Base-by-base conservation (phyloP, 2,888 invertebrate genomes). In the Hypomecis punctinalis region DNA sequence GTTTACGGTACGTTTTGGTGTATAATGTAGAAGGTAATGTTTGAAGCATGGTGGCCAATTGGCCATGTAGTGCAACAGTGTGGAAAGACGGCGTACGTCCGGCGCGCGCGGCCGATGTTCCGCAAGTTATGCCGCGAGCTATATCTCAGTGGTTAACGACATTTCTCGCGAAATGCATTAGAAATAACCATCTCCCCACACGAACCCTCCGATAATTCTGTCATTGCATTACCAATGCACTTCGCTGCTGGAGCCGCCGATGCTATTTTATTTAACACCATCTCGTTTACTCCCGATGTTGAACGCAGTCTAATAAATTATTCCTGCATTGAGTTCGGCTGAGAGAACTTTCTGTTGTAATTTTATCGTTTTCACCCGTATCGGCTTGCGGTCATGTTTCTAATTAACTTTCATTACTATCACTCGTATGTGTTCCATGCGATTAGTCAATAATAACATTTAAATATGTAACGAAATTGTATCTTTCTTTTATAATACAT, bases 161-260 rank as follows among this genome's bases (percentile, higher is more conserved):
- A 77, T 71, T 88, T 89, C 88, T 86, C 85, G 91, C 91, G 77
- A 91, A 92, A 87, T 78, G 80, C 82, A 82, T 23, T 90, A 84
- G 84, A 88, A 91, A 93, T 93, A 92, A 79, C 85, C 83, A 69
- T 71, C 80, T 81, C 85, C 88, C 88, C 86, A 78, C 87, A 73
- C 80, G 78, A 76, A 76, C 76, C 76, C 76, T 74, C 70, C 77
- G 86, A 86, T 89, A 89, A 89, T 88, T 90, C 87, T 83, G 91
- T 91, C 90, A 81, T 79, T 84, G 65, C 85, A 81, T 75, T 81
- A 83, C 85, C 84, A 86, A 85, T 90, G 90, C 88, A 88, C 84
- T 83, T 82, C 89, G 81, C 88, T 82, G 90, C 85, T 88, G 90
- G 89, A 87, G 88, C 81, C 81, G 78, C 80, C 73, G 76, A 77